Base-by-base conservation (phyloP, 2,797 vertebrate species). In the Microhierax caerulescens region DNA sequence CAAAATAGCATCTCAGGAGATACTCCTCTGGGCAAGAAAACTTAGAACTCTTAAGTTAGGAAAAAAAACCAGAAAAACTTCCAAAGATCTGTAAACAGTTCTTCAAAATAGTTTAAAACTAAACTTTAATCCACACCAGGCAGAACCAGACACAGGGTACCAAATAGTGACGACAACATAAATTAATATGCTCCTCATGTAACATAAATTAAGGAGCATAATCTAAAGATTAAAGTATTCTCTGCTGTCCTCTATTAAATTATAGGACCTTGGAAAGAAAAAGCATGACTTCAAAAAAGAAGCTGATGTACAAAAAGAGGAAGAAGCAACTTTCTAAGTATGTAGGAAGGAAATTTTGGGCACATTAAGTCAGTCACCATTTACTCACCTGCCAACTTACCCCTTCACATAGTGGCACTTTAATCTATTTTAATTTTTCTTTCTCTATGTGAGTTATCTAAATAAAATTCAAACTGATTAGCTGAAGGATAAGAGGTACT, bases 181-280 rank as follows among this genome's bases (percentile, higher is more conserved):
- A 90, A 1, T 36, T 95, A 93, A 92, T 83, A 37, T 39, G 27
- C 43, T 82, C 24, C 76, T 92, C 48, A 84, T 73, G 74, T 76
- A 88, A 87, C 54, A 72, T n/a, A 81, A 92, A 74, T 87, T 88
- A 73, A 82, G 59, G 59, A 86, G 72, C 67, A 69, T 61, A 94
- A 93, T 85, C 69, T 70, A 73, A 95, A 97, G 77, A 91, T 75
- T 92, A 77, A 94, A 85, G 83, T 91, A 88, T 86, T 73, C 13
- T 84, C 34, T 94, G 13, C 61, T 84, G 27, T 88, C 51, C n/a
- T 88, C 72, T 91, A 74, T 91, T 96, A 59, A 93, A 82, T 92
- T 93, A 84, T 85, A 89, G 25, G 15, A 80, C 8, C 20, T 86
- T 76, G 70, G 30, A 91, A 92, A 79, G 50, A 75, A 91, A 81